A percentile compares a stretch with the other conserved stretches of the same genome.
These are phyloP conservation scores for Anguilla rostrata DNA, from an alignment of 2,113 vertebrate species.

Conservation along the genomic window DNA sequence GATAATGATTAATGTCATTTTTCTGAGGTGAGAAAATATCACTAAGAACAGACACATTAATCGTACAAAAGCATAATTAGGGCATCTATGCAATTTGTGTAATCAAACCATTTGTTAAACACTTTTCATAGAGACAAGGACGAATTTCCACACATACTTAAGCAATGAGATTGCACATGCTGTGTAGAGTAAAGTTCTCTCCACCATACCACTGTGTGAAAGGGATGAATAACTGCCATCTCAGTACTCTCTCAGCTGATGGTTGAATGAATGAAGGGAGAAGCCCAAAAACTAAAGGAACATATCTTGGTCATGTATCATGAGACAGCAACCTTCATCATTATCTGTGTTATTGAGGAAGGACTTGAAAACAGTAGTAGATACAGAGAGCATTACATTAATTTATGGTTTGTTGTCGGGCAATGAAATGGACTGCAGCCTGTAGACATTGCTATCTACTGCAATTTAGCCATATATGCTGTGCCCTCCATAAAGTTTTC, in stretches of 20 bases:
- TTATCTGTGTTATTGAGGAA: neutral
- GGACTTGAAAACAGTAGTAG: too few relatives aligned
- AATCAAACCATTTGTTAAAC: neutral
- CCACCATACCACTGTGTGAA: too few relatives aligned
- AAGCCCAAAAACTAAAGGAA: neutral
- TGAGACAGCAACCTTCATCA: neutral
- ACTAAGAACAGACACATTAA: neutral
- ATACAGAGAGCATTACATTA: too few relatives aligned
- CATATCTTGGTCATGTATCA: neutral
- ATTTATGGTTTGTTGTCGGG: too few relatives aligned
- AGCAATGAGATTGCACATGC: too few relatives aligned
- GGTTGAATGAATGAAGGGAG: neutral
- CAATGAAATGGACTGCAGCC: too few relatives aligned
- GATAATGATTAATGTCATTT: neutral
- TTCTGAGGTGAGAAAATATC: neutral
- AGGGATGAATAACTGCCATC: neutral
- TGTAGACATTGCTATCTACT: too few relatives aligned
- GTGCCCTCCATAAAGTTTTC: too few relatives aligned
- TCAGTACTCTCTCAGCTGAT: neutral
- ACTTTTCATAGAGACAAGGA: neutral
- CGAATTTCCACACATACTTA: neutral
- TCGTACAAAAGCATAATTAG: neutral
- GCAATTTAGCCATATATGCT: too few relatives aligned
- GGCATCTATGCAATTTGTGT: neutral
- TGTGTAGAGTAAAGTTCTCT: too few relatives aligned